phyloP scores from a whole-genome alignment of 2,113 vertebrate species.

The Scortum barcoo region DNA sequence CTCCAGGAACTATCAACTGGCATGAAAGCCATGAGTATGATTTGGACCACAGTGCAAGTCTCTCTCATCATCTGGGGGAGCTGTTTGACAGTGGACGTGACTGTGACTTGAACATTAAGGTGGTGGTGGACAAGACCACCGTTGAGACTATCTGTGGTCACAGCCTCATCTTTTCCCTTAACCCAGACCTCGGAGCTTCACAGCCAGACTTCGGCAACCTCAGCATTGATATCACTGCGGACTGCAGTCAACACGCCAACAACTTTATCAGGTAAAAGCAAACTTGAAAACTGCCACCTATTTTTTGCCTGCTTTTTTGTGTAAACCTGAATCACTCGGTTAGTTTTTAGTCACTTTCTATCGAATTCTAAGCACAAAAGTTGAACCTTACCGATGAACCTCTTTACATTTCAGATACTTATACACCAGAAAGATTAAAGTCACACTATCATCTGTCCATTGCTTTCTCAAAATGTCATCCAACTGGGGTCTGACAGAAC shows the following conservation, averaged over 20 bases:
- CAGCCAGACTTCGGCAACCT: conserved; percentile 38
- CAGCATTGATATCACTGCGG: conserved; percentile 30
- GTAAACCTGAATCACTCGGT: not conserved
- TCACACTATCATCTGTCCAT: conserved; percentile 52
- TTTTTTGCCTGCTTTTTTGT: not conserved
- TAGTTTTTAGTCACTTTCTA: not conserved
- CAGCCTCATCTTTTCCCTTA: conserved; percentile 67
- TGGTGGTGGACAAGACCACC: conserved; percentile 19
- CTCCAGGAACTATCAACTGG: fast-evolving
- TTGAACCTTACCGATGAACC: not conserved
- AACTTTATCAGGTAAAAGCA: conserved; percentile 66
- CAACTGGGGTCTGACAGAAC: conserved; percentile 44
- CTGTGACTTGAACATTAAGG: conserved; percentile 73
- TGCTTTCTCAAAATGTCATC: conserved; percentile 82
- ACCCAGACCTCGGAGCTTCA: conserved; percentile 46
- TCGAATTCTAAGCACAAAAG: not conserved
- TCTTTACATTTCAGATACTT: conserved; percentile 71
- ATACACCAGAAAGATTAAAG: conserved; percentile 70
- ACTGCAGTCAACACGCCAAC: conserved; percentile 52
- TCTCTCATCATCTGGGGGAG: conserved; percentile 44
- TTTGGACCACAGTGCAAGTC: conserved; percentile 21
- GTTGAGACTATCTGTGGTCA: conserved; percentile 71
- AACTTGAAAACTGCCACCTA: not conserved
- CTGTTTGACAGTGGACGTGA: conserved; percentile 60
- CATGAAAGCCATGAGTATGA: not conserved